These are phyloP conservation scores for Drosophila austrosaltans DNA, from an alignment of 2,888 invertebrate genomes.

Conservation along the genomic window DNA sequence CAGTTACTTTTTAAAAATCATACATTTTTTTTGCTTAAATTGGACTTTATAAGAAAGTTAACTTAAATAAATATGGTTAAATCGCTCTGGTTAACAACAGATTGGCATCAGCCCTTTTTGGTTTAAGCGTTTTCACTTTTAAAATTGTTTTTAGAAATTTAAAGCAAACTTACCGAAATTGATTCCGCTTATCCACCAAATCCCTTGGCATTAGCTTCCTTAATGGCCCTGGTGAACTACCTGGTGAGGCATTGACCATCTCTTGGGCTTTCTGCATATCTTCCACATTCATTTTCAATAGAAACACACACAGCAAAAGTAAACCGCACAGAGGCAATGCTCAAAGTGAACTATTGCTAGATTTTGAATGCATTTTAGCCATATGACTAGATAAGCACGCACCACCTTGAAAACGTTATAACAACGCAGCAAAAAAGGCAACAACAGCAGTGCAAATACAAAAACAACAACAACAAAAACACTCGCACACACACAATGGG, in stretches of 20 bases:
- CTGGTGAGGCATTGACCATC: conserved; percentile 41
- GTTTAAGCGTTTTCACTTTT: background rate
- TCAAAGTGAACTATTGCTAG: conserved; percentile 60
- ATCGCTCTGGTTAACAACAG: no score
- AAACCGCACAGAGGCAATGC: conserved; percentile 62
- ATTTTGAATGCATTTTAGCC: conserved; percentile 69
- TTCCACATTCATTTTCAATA: conserved; percentile 53
- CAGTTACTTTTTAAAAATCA: conserved; percentile 24
- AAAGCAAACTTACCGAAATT: conserved; percentile 61
- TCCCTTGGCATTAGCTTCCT: conserved; percentile 38
- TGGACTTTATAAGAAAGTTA: no score
- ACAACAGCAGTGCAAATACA: conserved; percentile 44
- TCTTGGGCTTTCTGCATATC: conserved; percentile 60
- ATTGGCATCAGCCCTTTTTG: no score
- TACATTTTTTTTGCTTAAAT: no score
- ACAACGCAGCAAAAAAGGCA: conserved; percentile 66
- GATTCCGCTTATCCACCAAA: conserved; percentile 60
- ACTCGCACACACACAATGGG: conserved; percentile 19
- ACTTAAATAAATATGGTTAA: no score
- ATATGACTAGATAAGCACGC: conserved; percentile 75
- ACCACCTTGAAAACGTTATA: conserved; percentile 61
- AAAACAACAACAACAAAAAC: conserved; percentile 55
- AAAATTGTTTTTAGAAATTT: background rate
- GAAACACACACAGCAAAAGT: conserved; percentile 35
- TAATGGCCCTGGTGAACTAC: conserved; percentile 37